These are phyloP conservation scores for Lipotes vexillifer DNA, from an alignment of 2,113 vertebrate genomes.

Conservation along the genomic window DNA sequence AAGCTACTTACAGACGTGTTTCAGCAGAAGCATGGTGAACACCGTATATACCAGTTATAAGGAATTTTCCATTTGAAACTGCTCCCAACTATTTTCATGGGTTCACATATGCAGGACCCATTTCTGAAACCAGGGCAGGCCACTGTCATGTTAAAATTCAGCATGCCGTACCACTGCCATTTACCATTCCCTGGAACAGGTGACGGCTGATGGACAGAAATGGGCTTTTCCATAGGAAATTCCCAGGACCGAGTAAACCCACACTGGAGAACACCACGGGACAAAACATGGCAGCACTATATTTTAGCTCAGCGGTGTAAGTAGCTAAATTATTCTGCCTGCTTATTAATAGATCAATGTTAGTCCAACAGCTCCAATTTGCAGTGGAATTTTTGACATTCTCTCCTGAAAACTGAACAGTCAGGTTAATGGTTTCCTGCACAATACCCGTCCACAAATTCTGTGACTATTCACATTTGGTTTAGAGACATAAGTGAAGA, in stretches of 20 bases:
- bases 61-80: background rate
- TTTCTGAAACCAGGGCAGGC: background rate
- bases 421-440: slow-evolving; percentile 44
- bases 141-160: background rate
- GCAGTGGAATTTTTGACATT: slow-evolving; percentile 53
- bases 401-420: slow-evolving; percentile 57
- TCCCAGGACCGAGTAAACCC: background rate
- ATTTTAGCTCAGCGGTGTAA: slow-evolving; percentile 49
- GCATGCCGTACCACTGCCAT: background rate
- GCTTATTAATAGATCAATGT: slow-evolving; percentile 63
- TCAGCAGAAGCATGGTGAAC: background rate
- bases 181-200: background rate
- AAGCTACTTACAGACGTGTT: background rate
- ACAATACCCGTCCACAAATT: background rate
- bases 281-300: slow-evolving; percentile 10
- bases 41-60: background rate
- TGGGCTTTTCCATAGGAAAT: background rate
- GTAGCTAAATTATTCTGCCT: slow-evolving; percentile 40
- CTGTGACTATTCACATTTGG: background rate
- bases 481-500: background rate
- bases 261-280: background rate
- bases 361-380: slow-evolving; percentile 56
- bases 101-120: background rate
- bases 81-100: background rate
- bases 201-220: slow-evolving; percentile 7